These are phyloP conservation scores for Pteruthius melanotis DNA, from an alignment of 2,113 vertebrate genomes.

Conservation along the genomic window DNA sequence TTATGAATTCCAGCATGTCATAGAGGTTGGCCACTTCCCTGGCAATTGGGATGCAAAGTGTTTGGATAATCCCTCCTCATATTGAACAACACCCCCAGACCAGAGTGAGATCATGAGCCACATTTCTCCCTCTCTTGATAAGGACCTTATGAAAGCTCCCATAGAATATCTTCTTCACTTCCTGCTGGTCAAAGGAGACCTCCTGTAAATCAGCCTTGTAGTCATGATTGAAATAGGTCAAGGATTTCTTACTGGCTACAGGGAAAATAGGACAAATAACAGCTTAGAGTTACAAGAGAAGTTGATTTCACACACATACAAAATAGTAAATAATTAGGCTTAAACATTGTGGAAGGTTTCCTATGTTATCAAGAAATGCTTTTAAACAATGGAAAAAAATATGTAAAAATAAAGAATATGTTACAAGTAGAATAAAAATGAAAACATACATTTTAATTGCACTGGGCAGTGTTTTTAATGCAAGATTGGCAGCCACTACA, in stretches of 20 bases:
- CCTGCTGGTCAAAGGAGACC: conserved; percentile 85
- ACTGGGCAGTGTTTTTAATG: background rate
- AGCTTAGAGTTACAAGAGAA: background rate
- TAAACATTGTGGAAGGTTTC: background rate
- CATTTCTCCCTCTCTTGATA: background rate
- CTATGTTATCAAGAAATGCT: background rate
- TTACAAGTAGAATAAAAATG: background rate
- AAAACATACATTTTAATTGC: background rate
- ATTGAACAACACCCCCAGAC: background rate
- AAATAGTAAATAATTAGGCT: background rate
- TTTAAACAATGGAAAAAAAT: background rate
- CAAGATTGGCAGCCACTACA: background rate
- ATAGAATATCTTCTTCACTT: conserved; percentile 90
- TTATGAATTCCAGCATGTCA: background rate
- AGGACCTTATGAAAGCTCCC: conserved; percentile 95
- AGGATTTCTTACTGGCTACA: conserved; percentile 79
- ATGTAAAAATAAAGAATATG: background rate
- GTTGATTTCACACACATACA: background rate
- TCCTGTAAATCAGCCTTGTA: conserved; percentile 85
- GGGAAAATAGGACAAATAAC: background rate
- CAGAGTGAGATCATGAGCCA: background rate
- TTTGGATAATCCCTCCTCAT: background rate
- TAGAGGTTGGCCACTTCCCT: background rate
- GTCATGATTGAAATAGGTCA: conserved; percentile 90
- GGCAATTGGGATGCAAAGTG: background rate